These are phyloP conservation scores for Monopis laevigella DNA, from an alignment of 2,888 invertebrate genomes.

Conservation along the genomic window DNA sequence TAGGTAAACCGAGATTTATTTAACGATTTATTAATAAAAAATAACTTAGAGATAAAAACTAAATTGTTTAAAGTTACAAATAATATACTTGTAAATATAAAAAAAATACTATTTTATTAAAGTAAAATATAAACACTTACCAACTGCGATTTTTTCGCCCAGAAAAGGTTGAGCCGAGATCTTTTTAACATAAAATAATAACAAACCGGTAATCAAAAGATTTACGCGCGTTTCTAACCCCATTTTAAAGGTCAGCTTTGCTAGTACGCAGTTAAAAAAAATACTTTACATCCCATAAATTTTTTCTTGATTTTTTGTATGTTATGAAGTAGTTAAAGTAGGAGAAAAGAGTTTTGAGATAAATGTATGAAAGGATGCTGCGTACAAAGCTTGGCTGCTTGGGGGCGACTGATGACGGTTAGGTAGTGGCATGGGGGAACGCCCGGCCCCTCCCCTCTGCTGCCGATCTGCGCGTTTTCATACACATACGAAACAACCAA, in stretches of 20 bases:
- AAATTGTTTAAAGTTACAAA: too few species aligned
- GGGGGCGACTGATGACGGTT: constrained; percentile 55
- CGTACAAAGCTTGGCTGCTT: constrained; percentile 61
- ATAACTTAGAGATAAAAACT: too few species aligned
- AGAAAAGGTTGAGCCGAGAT: constrained; percentile 44
- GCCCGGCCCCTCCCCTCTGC: constrained; percentile 22
- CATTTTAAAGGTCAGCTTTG: constrained; percentile 15
- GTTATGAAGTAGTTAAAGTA: too few species aligned
- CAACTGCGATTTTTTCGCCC: constrained; percentile 57
- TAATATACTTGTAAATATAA: too few species aligned
- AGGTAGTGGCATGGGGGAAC: constrained; percentile 39
- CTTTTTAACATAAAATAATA: constrained; percentile 37
- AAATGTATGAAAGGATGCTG: constrained; percentile 38
- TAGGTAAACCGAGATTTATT: too few species aligned
- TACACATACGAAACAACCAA: constrained; percentile 6
- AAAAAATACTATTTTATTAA: too few species aligned
- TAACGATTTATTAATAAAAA: too few species aligned
- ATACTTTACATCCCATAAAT: too few species aligned
- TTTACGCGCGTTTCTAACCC: constrained; percentile 20
- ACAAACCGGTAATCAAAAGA: constrained; percentile 32
- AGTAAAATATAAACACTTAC: constrained; percentile 33
- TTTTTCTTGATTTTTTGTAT: neutral
- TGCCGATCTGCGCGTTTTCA: constrained; percentile 16
- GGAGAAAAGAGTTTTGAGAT: neutral
- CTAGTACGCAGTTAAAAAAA: neutral